These are phyloP conservation scores for Drosophila flavopinicola DNA, from an alignment of 2,888 invertebrate genomes.

Conservation along the genomic window DNA sequence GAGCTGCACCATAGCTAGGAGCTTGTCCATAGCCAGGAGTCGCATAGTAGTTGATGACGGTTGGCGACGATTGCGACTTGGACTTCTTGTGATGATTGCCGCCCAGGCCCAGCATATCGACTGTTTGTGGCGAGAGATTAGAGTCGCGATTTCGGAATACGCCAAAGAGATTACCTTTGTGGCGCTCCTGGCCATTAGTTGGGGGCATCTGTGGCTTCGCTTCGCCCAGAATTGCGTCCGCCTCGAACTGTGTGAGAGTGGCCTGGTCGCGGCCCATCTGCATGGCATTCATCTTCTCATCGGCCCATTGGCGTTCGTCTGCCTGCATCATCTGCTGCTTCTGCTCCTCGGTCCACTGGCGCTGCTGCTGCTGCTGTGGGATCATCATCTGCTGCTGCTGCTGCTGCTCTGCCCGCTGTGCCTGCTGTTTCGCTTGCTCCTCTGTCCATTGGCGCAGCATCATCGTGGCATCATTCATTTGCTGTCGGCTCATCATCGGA, in stretches of 20 bases:
- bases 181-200: constrained; percentile 56
- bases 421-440: constrained; percentile 12
- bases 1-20: too few species aligned
- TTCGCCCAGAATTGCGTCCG: constrained; percentile 38
- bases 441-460: constrained; percentile 3
- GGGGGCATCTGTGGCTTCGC: constrained; percentile 73
- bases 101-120: constrained; percentile 56
- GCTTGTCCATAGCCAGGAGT: too few species aligned
- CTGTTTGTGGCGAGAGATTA: constrained; percentile 38
- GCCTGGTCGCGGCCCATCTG: constrained; percentile 20
- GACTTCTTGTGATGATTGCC: constrained; percentile 54
- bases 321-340: constrained; percentile 22
- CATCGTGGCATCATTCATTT: too few species aligned
- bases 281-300: constrained; percentile 33
- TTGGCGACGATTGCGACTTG: constrained; percentile 36
- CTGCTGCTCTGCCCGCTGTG: background rate
- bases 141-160: constrained; percentile 63
- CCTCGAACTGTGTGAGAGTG: constrained; percentile 3
- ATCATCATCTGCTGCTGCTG: too few species aligned
- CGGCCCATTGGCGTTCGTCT: constrained; percentile 33
- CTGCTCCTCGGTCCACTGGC: too few species aligned
- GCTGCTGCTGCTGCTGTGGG: constrained; percentile 12
- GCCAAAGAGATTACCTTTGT: constrained; percentile 83
- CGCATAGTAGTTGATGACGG: constrained; percentile 71
- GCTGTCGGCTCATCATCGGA: constrained; percentile 1